Evolutionary conservation across 1,140 invertebrate species (phyloP), one percentile per base, ranked within the genome.

Genomic region (Diploscapter pachys): DNA sequence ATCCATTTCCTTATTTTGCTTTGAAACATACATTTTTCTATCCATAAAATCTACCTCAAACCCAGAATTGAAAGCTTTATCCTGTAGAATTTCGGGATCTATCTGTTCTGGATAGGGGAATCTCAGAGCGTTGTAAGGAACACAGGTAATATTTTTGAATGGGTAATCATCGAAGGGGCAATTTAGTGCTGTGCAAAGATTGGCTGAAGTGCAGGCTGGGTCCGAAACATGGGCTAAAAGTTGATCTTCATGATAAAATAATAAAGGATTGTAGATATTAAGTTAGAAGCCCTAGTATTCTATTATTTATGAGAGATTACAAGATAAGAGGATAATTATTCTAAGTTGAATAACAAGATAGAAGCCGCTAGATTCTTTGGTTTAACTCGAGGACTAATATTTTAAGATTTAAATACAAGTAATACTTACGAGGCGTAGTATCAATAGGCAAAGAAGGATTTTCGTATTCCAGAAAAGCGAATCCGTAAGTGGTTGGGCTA

Each of bases 381-480:
- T 31, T 31, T 31, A 31, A 31, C 31, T 31, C 31, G 31, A 31
- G 31, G 31, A 31, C 31, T 31, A 31, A 52, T 61, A 69, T 9
- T 79, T 65, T 51, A 75, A 68, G 4, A 49, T 11, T n/a, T n/a
- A 48, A 52, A 31, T 69, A 8, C 59, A 59, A 11, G 1, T 2
- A 11, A 11, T 59, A 11, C 57, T 31, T 11, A 59, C 57, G 66
- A 5, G 8, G n/a, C 0, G 66, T 55, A 48, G 66, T 68, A 31
- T 68, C 66, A n/a, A 55, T 55, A 6, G 9, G 11, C 6, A 68
- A 55, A 48, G 6, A n/a, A 5, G 51, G 62, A 53, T 84, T 65
- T 64, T 83, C 73, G 67, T 83, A 83, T 59, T 82, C 71, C 55
- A 83, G 57, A 63, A 83, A 83, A 6, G 83, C 83, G 49, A 83